Evolutionary conservation across 2,888 invertebrate genomes (phyloP), one percentile per base, ranked within the genome.

Genomic region (Vannuccia rotundouncinata): DNA sequence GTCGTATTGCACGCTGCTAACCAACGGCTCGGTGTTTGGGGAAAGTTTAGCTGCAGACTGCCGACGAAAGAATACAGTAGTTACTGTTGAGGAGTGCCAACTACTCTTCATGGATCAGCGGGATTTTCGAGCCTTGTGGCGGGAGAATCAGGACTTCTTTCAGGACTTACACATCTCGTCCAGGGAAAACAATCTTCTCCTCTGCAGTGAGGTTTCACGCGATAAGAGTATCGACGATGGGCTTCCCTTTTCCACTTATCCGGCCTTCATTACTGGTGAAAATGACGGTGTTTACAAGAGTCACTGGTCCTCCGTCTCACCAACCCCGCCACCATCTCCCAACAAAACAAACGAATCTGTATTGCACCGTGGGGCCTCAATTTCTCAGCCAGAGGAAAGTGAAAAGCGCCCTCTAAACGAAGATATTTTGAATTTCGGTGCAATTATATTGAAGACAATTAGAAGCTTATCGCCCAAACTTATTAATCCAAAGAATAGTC

Each of bases 121-220:
- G 84, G 92, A 93, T 88, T 92, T 93, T 88, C 91, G 91, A 84
- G 90, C 92, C 82, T 91, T 93, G 84, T 93, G 92, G 92, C 92
- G 92, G 91, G 92, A 92, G 89, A 89, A 90, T 80, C 25, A 81
- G 31, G 29, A 80, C 2, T 73, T 80, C 80, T n/a, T 79, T 1
- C 73, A 31, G 10, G 77, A 79, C 27, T 29, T 80, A 5, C 80
- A 73, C 25, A 25, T 80, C 78, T 22, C 66, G 2, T n/a, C 66
- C 2, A 17, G 66, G 22, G 66, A 66, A 22, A 66, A 17, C 25
- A 66, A 22, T 66, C 2, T 66, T 5, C 66, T 66, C 13, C 13
- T 66, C 25, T 17, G 66, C 2, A 66, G 25, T 66, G 66, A 66
- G 2, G 66, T 22, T 13, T 30, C 74, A 1, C 10, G 59, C 2